phyloP scores from a whole-genome alignment of 2,888 invertebrate species.

The Hemaris fuciformis region DNA sequence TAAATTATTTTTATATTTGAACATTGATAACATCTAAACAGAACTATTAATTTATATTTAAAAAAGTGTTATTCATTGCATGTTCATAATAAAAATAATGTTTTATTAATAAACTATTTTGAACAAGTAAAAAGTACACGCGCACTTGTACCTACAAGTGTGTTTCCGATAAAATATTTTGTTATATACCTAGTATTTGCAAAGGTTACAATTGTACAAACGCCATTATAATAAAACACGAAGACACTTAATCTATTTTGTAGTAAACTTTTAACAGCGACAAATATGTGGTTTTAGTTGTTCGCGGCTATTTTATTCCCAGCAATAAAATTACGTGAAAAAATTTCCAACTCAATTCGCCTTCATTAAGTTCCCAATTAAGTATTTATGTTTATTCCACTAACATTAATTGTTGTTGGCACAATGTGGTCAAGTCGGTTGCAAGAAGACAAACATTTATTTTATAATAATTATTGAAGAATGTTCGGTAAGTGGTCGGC shows the following conservation, averaged over 20 bases:
- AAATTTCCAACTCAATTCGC: slow-evolving; percentile 10
- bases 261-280: slow-evolving; percentile 2
- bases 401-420: slow-evolving; percentile 17
- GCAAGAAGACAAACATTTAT: background rate
- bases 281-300: slow-evolving; percentile 1
- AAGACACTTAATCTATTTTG: background rate
- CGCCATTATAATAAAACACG: background rate
- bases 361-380: slow-evolving; percentile 17
- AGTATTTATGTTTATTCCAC: slow-evolving; percentile 15
- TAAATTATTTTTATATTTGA: background rate
- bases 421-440: slow-evolving; percentile 11
- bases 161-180: background rate
- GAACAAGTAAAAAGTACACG: background rate
- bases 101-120: background rate
- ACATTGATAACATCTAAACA: background rate
- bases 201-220: background rate
- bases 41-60: background rate
- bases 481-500: slow-evolving; percentile 5
- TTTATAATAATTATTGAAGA: slow-evolving; percentile 12
- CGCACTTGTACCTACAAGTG: background rate
- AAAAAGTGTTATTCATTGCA: background rate
- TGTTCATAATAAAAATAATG: background rate
- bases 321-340: background rate
- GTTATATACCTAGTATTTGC: background rate
- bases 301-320: background rate